Percentiles rank a stretch among this genome's conserved stretches.
Evolutionary conservation across 2,797 vertebrate genomes (phyloP).

Genomic region (Enteromius paludinosus): DNA sequence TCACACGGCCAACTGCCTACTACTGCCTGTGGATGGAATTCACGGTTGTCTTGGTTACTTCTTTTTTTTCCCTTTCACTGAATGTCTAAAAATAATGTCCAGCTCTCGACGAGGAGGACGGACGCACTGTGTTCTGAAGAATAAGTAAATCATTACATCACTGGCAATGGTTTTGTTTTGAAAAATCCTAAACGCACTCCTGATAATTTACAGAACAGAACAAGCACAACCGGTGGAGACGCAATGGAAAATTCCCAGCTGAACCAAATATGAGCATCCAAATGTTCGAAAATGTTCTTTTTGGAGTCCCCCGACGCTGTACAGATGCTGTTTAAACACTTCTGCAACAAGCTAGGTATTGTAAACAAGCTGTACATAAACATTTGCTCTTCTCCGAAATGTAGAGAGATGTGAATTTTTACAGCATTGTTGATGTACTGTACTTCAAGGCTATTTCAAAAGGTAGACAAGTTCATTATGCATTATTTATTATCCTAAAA

Average conservation of each 20-base stretch:
- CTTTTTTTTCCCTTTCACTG: constrained; percentile 72
- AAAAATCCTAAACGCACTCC: constrained; percentile 28
- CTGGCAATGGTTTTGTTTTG: constrained; percentile 31
- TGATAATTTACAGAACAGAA: constrained; percentile 21
- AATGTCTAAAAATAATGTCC: constrained; percentile 76
- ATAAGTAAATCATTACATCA: constrained; percentile 48
- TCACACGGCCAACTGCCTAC: constrained; percentile 67
- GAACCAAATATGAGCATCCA: constrained; percentile 31
- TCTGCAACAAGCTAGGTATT: constrained; percentile 13
- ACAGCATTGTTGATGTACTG: background rate
- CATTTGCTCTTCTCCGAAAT: background rate
- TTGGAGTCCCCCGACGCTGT: background rate
- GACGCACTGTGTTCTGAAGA: constrained; percentile 67
- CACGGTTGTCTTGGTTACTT: constrained; percentile 81
- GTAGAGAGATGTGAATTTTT: background rate
- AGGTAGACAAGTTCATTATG: constrained; percentile 7
- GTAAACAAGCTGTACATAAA: constrained; percentile 40
- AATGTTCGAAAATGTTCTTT: constrained; percentile 22
- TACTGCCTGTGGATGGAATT: constrained; percentile 54
- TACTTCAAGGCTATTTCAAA: constrained; percentile 13
- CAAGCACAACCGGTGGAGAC: constrained; percentile 16
- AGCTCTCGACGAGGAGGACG: constrained; percentile 72
- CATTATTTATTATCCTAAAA: constrained; percentile 6
- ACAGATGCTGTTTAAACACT: constrained; percentile 31
- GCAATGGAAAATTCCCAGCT: constrained; percentile 21